phyloP scores from a whole-genome alignment of 1,140 invertebrate genomes.

The Odontomachus brunneus region DNA sequence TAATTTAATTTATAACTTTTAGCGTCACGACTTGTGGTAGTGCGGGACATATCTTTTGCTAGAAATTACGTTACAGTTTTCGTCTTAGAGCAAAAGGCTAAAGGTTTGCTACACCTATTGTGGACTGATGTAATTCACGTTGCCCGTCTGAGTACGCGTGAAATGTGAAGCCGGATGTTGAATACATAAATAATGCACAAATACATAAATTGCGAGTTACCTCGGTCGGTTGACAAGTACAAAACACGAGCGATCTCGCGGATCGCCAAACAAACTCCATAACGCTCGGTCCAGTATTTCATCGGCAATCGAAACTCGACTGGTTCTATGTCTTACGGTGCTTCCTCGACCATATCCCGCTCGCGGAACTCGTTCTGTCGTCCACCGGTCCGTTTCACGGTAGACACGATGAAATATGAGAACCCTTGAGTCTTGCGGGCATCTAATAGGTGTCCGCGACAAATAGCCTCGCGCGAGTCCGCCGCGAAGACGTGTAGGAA shows the following conservation, averaged over 20 bases:
- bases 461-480: slow-evolving; percentile 59
- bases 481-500: slow-evolving; percentile 24
- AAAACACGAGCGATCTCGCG: neutral
- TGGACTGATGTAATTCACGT: neutral
- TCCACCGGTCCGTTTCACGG: slow-evolving; percentile 46
- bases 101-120: too few relatives aligned
- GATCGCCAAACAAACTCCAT: neutral
- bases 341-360: neutral
- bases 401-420: slow-evolving; percentile 66
- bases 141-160: too few relatives aligned
- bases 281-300: neutral
- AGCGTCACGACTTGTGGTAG: too few relatives aligned
- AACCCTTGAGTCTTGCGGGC: slow-evolving; percentile 42
- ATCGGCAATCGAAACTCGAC: neutral
- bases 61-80: too few relatives aligned
- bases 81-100: too few relatives aligned
- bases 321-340: neutral
- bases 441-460: slow-evolving; percentile 64
- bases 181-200: neutral
- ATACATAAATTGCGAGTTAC: neutral
- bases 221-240: neutral
- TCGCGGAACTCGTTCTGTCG: slow-evolving; percentile 38
- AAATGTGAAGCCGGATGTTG: neutral
- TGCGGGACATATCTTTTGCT: too few relatives aligned
- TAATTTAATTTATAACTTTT: too few relatives aligned